Percentiles rank a stretch among this genome's conserved stretches.
Conservation (phyloP, 2,113 vertebrate genomes). For the Agelaius tricolor region DNA sequence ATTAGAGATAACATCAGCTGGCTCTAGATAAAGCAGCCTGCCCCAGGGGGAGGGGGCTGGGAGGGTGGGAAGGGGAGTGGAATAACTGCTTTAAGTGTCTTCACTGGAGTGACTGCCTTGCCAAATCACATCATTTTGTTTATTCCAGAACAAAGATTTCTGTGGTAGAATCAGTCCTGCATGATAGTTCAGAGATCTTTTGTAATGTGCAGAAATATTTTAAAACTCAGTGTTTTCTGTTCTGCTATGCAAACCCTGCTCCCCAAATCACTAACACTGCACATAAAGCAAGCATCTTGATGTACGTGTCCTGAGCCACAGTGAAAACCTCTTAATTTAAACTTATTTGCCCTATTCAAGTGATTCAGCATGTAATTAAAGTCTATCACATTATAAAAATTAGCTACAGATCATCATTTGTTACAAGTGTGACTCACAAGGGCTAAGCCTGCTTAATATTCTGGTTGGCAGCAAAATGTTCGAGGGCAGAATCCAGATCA, state of each 20-base stretch:
- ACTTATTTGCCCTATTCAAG: slow-evolving; percentile 4
- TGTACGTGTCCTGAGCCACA: neutral
- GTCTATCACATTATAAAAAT: slow-evolving; percentile 14
- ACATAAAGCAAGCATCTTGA: neutral
- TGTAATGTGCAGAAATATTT: neutral
- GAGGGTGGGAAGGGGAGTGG: neutral
- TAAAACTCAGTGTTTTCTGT: neutral
- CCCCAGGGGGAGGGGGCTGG: neutral
- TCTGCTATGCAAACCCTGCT: neutral
- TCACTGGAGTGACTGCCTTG: neutral
- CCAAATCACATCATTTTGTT: neutral
- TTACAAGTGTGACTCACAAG: slow-evolving; percentile 34
- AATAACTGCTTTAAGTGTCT: neutral
- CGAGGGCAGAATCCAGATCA: neutral
- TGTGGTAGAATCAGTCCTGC: neutral
- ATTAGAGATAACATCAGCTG: slow-evolving; percentile 33
- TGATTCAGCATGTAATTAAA: slow-evolving; percentile 13
- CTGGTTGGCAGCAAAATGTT: neutral
- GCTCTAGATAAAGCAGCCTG: slow-evolving; percentile 20
- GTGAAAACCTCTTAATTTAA: slow-evolving; percentile 46
- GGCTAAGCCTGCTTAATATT: slow-evolving; percentile 56
- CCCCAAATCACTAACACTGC: neutral
- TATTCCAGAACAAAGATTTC: neutral
- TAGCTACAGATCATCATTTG: slow-evolving; percentile 10
- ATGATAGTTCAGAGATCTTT: neutral